These are phyloP conservation scores for Bagarius yarrelli DNA, from an alignment of 2,113 vertebrate species.

Conservation along the genomic window DNA sequence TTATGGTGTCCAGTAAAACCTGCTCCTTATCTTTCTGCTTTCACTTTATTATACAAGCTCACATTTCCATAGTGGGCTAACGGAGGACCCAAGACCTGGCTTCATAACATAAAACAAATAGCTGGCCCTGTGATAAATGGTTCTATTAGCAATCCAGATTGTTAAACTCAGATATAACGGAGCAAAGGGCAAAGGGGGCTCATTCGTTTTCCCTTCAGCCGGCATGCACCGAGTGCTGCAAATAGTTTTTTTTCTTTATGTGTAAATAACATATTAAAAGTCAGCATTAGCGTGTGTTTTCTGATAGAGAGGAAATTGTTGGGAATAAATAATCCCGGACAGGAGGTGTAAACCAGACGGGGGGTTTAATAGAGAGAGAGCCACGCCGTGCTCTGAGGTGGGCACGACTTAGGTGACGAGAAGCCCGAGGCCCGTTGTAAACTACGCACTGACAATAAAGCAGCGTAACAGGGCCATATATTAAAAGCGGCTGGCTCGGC, in stretches of 20 bases:
- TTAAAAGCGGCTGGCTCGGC: conserved; percentile 55
- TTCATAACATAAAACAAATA: conserved; percentile 82
- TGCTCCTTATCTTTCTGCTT: conserved; percentile 63
- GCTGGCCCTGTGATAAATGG: conserved; percentile 89
- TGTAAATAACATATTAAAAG: conserved; percentile 99
- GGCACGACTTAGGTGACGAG: conserved; percentile 90
- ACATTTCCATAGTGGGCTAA: conserved; percentile 82
- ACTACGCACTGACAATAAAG: conserved; percentile 79
- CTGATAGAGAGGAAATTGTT: conserved; percentile 91
- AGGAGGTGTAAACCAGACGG: conserved; percentile 86
- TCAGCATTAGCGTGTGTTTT: conserved; percentile 87
- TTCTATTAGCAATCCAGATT: conserved; percentile 99
- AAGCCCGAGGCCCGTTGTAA: conserved; percentile 79
- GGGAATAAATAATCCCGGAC: conserved; percentile 91
- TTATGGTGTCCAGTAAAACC: conserved; percentile 38
- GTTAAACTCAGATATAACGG: conserved; percentile 94
- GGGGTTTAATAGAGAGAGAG: conserved; percentile 76
- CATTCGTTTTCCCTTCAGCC: conserved; percentile 81
- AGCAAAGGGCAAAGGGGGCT: conserved; percentile 77
- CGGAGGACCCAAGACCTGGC: conserved; percentile 73
- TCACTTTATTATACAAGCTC: conserved; percentile 68
- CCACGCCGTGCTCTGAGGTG: conserved; percentile 78
- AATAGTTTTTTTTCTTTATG: conserved; percentile 92
- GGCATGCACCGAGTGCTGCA: conserved; percentile 77
- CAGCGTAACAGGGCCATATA: conserved; percentile 77